Evolutionary conservation across 2,888 invertebrate genomes (phyloP).

Genomic region (Molanna angustata): DNA sequence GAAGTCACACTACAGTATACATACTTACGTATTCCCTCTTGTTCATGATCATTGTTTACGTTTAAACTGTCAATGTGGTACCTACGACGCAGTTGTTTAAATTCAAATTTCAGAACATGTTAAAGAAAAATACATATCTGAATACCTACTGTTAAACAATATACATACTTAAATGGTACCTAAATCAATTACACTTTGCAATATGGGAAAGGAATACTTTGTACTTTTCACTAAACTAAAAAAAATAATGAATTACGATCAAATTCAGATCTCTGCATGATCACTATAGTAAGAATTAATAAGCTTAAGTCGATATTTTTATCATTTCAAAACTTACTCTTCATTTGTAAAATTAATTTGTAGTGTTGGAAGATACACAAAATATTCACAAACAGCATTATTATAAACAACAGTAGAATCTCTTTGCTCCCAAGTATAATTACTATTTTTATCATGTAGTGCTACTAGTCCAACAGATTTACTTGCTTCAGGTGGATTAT

Average conservation of each 20-base stretch:
- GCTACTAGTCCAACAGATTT: slow-evolving; percentile 37
- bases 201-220: neutral
- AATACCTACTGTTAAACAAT: too few species aligned
- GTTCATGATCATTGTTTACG: too few species aligned
- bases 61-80: too few species aligned
- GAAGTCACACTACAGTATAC: too few species aligned
- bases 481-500: slow-evolving; percentile 3
- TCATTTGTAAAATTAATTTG: neutral
- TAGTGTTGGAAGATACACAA: slow-evolving; percentile 37
- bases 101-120: too few species aligned
- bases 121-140: too few species aligned
- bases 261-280: neutral
- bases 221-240: neutral
- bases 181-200: neutral
- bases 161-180: neutral
- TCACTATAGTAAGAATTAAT: neutral
- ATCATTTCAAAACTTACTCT: slow-evolving; percentile 7
- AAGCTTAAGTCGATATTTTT: neutral
- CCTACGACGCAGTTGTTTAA: too few species aligned
- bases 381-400: slow-evolving; percentile 47
- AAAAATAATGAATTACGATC: neutral
- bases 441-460: slow-evolving; percentile 37
- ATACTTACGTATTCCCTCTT: too few species aligned
- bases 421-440: slow-evolving; percentile 43
- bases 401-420: slow-evolving; percentile 44